Evolutionary conservation across 1,140 invertebrate genomes (phyloP), one percentile per base, ranked within the genome.

Genomic region (Cyclargus thomasi): DNA sequence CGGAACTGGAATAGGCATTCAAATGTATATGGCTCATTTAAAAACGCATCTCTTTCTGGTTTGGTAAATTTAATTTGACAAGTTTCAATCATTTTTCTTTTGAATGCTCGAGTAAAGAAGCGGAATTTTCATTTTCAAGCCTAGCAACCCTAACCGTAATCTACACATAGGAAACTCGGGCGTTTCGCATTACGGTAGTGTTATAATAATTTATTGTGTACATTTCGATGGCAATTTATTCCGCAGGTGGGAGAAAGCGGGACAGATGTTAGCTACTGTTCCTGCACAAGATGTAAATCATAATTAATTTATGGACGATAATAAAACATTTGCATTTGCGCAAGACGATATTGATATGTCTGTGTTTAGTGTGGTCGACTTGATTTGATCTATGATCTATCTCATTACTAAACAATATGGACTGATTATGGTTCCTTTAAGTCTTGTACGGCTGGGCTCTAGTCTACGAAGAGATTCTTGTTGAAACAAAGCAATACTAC

Each of bases 181-280:
- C 73, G 73, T 74, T 69, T 73, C 72, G 65, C 67, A 68, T 74
- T 70, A 77, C 69, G 66, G 74, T 74, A 77, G 73, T 77, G 75
- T 78, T 77, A 75, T 73, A 70, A 75, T 80, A 78, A 82, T 82
- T 82, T 82, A 80, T 72, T 82, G 74, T 74, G 77, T 73, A 75
- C 74, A 74, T 79, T 79, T 77, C 74, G 75, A 77, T 79, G 63
- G 74, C 71, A 70, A 75, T 76, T 76, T 76, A 79, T 81, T 74
- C 77, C 70, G 70, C 79, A 79, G 73, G 77, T 75, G 73, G 55
- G 76, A 78, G 78, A 82, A 81, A 79, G 78, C 74, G 72, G 76
- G 17, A 66, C 53, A 35, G 65, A 66, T 66, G 65, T 35, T 20
- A 14, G 65, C 18, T 66, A 66, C 53, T 59, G 65, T 55, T 20